Evolutionary conservation across 2,797 vertebrate genomes (phyloP).

Genomic region (Coracias cyanogaster): DNA sequence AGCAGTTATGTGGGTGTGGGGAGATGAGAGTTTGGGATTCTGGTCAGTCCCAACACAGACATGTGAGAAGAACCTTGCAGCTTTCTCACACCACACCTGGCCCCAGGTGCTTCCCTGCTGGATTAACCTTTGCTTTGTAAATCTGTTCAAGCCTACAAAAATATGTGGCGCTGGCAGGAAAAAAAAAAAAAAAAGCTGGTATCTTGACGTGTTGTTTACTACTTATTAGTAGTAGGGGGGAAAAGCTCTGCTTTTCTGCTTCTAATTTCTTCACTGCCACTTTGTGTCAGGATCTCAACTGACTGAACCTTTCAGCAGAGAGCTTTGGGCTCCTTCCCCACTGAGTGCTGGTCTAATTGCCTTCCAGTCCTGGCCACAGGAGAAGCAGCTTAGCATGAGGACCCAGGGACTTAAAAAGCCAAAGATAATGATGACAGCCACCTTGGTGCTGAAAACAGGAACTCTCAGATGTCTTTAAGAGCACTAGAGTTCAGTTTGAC

Average conservation of each 20-base stretch:
- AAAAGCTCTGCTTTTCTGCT: neutral
- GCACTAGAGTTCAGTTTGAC: neutral
- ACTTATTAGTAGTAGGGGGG: neutral
- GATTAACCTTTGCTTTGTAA: neutral
- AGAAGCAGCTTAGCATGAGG: neutral
- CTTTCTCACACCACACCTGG: neutral
- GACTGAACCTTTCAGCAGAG: neutral
- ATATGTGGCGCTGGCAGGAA: neutral
- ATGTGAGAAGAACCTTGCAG: neutral
- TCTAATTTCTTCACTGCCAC: neutral
- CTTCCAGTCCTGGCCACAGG: neutral
- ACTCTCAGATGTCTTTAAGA: neutral
- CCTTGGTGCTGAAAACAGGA: neutral
- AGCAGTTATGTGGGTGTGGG: neutral
- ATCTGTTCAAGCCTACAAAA: neutral
- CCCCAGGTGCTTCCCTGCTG: neutral
- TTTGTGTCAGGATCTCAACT: neutral
- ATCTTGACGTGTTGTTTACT: neutral
- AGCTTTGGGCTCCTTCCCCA: neutral
- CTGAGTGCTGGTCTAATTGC: conserved; percentile 19
- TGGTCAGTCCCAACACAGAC: neutral
- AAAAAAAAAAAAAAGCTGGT: neutral
- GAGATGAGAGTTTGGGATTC: neutral
- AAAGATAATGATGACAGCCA: neutral
- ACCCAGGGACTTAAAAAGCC: neutral